Conservation (phyloP, 2,888 invertebrate species). For the Drosophila flavopinicola region DNA sequence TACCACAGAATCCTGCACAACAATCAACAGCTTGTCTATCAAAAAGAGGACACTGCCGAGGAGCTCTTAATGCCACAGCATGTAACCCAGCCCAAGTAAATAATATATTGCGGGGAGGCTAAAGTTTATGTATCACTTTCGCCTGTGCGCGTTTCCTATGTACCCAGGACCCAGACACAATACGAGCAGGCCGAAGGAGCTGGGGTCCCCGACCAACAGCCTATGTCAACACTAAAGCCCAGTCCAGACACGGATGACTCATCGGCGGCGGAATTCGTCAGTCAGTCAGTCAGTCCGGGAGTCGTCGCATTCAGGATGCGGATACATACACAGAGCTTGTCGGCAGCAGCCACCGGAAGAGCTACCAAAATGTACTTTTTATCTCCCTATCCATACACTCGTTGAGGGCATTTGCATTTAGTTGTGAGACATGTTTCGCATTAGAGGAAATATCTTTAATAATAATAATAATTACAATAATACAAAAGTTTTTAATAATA, state of each 20-base stretch:
- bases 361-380: neutral
- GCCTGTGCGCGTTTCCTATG: conserved; percentile 34
- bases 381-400: neutral
- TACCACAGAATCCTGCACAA: conserved; percentile 34
- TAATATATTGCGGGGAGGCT: conserved; percentile 23
- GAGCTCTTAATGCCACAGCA: conserved; percentile 16
- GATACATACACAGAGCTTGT: neutral
- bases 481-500: too few relatives aligned
- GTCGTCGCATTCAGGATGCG: conserved; percentile 29
- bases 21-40: conserved; percentile 65
- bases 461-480: too few relatives aligned
- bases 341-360: neutral
- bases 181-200: neutral
- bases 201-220: conserved; percentile 12
- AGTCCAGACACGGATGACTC: conserved; percentile 59
- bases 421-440: too few relatives aligned
- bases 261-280: conserved; percentile 34
- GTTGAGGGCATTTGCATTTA: neutral
- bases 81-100: conserved; percentile 22
- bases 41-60: neutral
- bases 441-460: too few relatives aligned
- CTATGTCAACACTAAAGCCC: conserved; percentile 33
- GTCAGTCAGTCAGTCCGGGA: conserved; percentile 2
- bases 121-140: conserved; percentile 61
- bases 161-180: conserved; percentile 32